These are phyloP conservation scores for Azorinus chamasolen DNA, from an alignment of 2,888 invertebrate species.

Conservation along the genomic window DNA sequence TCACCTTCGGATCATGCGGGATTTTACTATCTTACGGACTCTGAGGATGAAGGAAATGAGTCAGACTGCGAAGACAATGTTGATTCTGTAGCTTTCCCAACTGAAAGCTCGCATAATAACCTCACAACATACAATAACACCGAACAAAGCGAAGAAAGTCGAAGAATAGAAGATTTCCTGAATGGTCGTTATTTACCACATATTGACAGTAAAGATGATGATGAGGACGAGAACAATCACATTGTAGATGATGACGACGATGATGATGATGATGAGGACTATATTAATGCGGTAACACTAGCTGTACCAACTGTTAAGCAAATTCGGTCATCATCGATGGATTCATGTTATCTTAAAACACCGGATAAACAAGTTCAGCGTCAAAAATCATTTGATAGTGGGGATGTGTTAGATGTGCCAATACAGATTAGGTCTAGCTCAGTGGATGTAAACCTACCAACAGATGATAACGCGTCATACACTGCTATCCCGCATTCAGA, in stretches of 20 bases:
- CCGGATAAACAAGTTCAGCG: constrained; percentile 64
- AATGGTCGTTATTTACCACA: constrained; percentile 49
- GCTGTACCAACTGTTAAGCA: constrained; percentile 81
- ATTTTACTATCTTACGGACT: constrained; percentile 58
- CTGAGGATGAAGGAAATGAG: constrained; percentile 64
- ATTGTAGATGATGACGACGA: constrained; percentile 46
- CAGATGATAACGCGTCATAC: constrained; percentile 73
- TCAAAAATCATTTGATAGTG: constrained; percentile 76
- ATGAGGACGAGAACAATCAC: constrained; percentile 26
- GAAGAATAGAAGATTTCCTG: constrained; percentile 31
- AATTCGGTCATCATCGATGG: constrained; percentile 81
- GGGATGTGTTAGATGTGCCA: constrained; percentile 68
- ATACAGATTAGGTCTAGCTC: constrained; percentile 81
- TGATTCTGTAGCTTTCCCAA: constrained; percentile 8
- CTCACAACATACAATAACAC: neutral
- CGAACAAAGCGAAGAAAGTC: constrained; percentile 18
- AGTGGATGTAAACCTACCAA: constrained; percentile 81
- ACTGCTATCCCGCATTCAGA: constrained; percentile 71
- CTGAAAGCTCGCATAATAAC: neutral
- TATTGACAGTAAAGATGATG: constrained; percentile 58
- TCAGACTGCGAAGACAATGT: constrained; percentile 58
- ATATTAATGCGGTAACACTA: constrained; percentile 79
- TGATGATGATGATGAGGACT: constrained; percentile 49
- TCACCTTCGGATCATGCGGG: constrained; percentile 62
- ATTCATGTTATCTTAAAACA: constrained; percentile 68